Evolutionary conservation across 2,113 vertebrate genomes (phyloP), one percentile per base, ranked within the genome.

Genomic region (Ptychochromis oligacanthus): DNA sequence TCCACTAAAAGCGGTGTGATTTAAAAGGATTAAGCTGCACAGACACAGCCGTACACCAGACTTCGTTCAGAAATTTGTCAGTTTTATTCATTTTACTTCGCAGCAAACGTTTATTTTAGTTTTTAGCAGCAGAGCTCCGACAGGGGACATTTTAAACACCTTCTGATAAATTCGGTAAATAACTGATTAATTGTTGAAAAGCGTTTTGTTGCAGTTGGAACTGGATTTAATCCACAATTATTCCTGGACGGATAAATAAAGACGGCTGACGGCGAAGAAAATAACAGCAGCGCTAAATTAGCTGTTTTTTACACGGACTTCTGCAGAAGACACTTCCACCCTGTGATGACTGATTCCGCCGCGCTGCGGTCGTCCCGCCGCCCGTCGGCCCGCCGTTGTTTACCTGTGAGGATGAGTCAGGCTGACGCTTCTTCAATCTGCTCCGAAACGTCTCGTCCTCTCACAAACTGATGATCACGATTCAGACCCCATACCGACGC

Each of bases 341-440:
- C n/a, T n/a, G n/a, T n/a, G n/a, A n/a, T n/a, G n/a, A n/a, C n/a
- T n/a, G n/a, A n/a, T n/a, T 31, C 28, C 28, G 28, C 2, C 4
- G 28, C 28, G 4, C 36, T 36, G 36, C 5, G 36, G 36, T 36
- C 36, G 36, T 36, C 36, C 3, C 7, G 15, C 24, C n/a, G 26
- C 10, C n/a, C 11, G 20, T n/a, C 17, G 6, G 14, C 26, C 31
- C 7, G 56, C 1, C 60, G 70, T 46, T 91, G 89, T 91, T 93
- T 93, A 93, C 92, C 92, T 92, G 34, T 6, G 7, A 74, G 43
- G 87, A 81, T 89, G 92, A 90, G 60, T 92, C 90, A 80, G 82
- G 81, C 31, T 17, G 77, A 40, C 40, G 65, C 79, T 75, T 67
- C 36, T 60, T 61, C 78, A 59, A 22, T n/a, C 8, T 4, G 18